These are phyloP conservation scores for Etheostoma cragini DNA, from an alignment of 2,113 vertebrate species.

Conservation along the genomic window DNA sequence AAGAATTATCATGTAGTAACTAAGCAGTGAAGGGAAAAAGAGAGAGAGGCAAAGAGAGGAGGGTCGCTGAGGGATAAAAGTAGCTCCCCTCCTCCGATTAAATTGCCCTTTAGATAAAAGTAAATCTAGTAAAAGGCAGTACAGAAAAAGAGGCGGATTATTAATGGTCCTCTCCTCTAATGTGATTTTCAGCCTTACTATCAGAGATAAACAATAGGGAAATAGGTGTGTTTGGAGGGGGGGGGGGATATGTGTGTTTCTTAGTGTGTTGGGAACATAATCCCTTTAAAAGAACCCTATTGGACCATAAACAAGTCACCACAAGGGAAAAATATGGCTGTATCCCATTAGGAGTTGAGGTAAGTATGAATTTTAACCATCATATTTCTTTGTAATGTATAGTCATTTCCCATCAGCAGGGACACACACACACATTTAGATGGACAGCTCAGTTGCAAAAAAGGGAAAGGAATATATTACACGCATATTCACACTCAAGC, in stretches of 20 bases:
- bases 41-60: constrained; percentile 29
- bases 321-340: constrained; percentile 4
- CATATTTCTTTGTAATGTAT: not conserved
- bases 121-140: constrained; percentile 60
- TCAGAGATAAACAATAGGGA: constrained; percentile 60
- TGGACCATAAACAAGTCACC: constrained; percentile 35
- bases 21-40: constrained; percentile 39
- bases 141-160: constrained; percentile 31
- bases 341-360: constrained; percentile 10
- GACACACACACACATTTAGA: constrained; percentile 5
- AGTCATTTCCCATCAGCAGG: not conserved
- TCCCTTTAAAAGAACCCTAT: constrained; percentile 45
- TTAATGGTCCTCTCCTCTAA: constrained; percentile 59
- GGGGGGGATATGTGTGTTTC: constrained; percentile 17
- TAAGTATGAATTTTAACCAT: not conserved
- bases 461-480: not conserved
- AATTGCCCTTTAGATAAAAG: constrained; percentile 77
- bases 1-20: constrained; percentile 61
- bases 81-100: constrained; percentile 58
- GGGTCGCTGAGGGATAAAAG: constrained; percentile 58
- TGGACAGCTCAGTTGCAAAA: constrained; percentile 3
- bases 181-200: constrained; percentile 58
- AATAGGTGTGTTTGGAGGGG: no score
- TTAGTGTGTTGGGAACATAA: constrained; percentile 43
- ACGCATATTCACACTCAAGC: not conserved